A percentile compares a stretch with the other conserved stretches of the same genome.
Conservation (phyloP, 2,888 invertebrate genomes). For the Eupeodes luniger region DNA sequence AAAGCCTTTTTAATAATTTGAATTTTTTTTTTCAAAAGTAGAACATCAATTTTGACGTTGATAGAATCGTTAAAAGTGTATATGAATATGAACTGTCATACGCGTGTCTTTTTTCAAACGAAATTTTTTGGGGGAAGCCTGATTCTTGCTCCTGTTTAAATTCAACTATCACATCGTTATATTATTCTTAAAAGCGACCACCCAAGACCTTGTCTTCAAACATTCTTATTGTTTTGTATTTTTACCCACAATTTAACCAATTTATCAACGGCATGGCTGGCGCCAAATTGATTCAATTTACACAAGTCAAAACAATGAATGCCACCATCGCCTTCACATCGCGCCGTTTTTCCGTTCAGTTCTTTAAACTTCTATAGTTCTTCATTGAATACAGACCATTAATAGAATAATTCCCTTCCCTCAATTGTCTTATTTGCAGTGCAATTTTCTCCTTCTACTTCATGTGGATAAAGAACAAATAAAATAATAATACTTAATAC, state of each 20-base stretch:
- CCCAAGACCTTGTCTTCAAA: neutral
- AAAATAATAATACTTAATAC: too few relatives aligned
- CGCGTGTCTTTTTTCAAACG: too few relatives aligned
- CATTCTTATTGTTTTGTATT: neutral
- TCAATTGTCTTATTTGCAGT: slow-evolving; percentile 63
- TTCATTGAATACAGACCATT: slow-evolving; percentile 16
- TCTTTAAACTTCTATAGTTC: slow-evolving; percentile 17
- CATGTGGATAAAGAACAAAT: neutral
- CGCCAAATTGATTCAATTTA: slow-evolving; percentile 73
- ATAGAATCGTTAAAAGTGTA: too few relatives aligned
- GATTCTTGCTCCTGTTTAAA: too few relatives aligned
- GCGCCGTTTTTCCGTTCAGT: neutral
- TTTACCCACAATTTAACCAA: slow-evolving; percentile 53
- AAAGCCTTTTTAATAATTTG: too few relatives aligned
- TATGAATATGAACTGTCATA: too few relatives aligned
- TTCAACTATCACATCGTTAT: too few relatives aligned
- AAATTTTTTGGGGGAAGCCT: too few relatives aligned
- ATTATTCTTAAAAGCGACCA: too few relatives aligned
- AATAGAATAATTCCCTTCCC: slow-evolving; percentile 62
- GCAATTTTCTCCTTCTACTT: slow-evolving; percentile 63
- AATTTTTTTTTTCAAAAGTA: too few relatives aligned
- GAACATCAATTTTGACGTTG: too few relatives aligned
- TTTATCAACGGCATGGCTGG: slow-evolving; percentile 41
- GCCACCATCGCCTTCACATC: neutral
- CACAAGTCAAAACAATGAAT: slow-evolving; percentile 66